Evolutionary conservation across 2,888 invertebrate species (phyloP).

Genomic region (Empis stercorea): DNA sequence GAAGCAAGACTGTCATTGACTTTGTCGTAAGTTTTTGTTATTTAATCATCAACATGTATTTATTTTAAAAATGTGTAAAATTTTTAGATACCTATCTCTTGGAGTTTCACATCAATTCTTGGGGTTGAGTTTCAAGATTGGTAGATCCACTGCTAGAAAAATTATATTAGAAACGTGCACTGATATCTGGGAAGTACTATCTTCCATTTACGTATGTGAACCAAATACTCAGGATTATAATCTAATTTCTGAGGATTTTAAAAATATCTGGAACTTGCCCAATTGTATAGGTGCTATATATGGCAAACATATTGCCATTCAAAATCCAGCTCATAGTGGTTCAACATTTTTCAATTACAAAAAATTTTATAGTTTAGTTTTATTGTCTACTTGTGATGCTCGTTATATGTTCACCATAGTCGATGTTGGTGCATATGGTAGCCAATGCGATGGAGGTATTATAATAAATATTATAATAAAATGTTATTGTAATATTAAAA

Average conservation of each 20-base stretch:
- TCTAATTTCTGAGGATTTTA: slow-evolving; percentile 11
- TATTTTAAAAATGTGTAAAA: not conserved
- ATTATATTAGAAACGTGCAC: slow-evolving; percentile 4
- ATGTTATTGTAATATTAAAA: too few species aligned
- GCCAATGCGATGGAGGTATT: slow-evolving; percentile 10
- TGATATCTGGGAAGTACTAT: not conserved
- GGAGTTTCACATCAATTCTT: not conserved
- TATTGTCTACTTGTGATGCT: slow-evolving; percentile 13
- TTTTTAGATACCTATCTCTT: slow-evolving; percentile 2
- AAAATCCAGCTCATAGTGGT: slow-evolving; percentile 16
- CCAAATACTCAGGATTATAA: not conserved
- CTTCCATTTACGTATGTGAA: not conserved
- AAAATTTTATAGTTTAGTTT: slow-evolving; percentile 12
- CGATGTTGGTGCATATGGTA: slow-evolving; percentile 13
- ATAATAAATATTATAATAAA: too few species aligned
- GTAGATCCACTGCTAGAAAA: slow-evolving; percentile 1
- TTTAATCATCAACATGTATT: too few species aligned
- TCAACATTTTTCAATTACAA: slow-evolving; percentile 16
- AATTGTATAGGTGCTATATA: slow-evolving; percentile 16
- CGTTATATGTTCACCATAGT: slow-evolving; percentile 13
- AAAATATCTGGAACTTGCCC: slow-evolving; percentile 15
- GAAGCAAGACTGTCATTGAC: too few species aligned
- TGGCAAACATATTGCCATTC: slow-evolving; percentile 17
- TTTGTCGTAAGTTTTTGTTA: too few species aligned
- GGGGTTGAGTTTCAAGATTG: slow-evolving; percentile 3